Evolutionary conservation across 2,888 invertebrate genomes (phyloP), one percentile per base, ranked within the genome.

Genomic region (Drosophila colorata): DNA sequence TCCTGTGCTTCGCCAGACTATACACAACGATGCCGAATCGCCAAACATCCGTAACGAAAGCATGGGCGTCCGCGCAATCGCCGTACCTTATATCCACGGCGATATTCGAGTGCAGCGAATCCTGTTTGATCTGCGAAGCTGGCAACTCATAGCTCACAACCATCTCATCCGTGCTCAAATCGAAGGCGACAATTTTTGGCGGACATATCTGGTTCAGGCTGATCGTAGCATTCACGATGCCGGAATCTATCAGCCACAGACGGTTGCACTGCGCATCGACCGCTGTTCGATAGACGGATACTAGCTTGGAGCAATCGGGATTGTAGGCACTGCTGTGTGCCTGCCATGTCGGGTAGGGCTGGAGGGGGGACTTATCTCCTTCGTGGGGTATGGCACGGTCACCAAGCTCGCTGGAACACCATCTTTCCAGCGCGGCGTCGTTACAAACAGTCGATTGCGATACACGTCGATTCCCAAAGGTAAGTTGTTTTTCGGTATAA

Each of bases 201-300:
- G 95, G 95, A 80, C 96, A 96, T 16, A 95, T 91, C 89, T 95
- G 96, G 68, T 94, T 94, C 0, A 96, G 94, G 53, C 93, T 93
- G n/a, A 94, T 94, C 14, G 95, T 95, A 0, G 95, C 94, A 80
- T 96, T 94, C 4, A 95, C 94, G 87, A 95, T 95, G 0, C 97
- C 97, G 0, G 96, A 96, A 91, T 97, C 97, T 64, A 97, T 92
- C 0, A 96, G 94, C 97, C 97, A 97, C 4, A 97, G 92, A 38
- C 96, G 94, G 48, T 95, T 95, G 77, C 97, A 97, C 2, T 64
- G 20, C 0, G 94, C 93, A 90, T 97, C 97, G 0, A 95, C 94
- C 80, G 94, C 94, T 46, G 96, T 93, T 23, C 97, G 93, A 87
- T 96, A 97, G 0, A 96, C 96, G 1, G 96, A 97, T 0, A 95